A percentile compares a stretch with the other conserved stretches of the same genome.
Conservation (phyloP, 2,113 vertebrate genomes). For the Podarcis raffonei region DNA sequence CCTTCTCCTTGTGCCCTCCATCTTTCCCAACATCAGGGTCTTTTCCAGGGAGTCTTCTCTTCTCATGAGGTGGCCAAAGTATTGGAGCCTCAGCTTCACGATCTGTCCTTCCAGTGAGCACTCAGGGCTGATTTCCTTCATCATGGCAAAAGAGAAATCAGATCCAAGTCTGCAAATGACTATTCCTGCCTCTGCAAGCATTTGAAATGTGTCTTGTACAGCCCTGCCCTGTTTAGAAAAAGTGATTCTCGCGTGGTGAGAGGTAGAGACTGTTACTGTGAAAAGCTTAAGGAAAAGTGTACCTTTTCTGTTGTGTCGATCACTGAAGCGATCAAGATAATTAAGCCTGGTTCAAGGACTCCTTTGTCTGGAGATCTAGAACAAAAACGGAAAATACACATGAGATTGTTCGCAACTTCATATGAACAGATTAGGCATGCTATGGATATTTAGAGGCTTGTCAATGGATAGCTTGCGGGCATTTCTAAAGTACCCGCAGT, state of each 20-base stretch:
- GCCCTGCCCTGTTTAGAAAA: not conserved
- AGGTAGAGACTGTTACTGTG: not conserved
- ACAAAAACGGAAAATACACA: not conserved
- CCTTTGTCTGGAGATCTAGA: not conserved
- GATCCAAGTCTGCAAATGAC: not conserved
- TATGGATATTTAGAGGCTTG: not conserved
- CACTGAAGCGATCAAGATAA: not conserved
- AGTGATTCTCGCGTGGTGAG: not conserved
- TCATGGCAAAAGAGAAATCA: not conserved
- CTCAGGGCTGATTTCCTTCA: too few relatives aligned
- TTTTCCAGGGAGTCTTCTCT: too few relatives aligned
- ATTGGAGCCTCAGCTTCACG: too few relatives aligned
- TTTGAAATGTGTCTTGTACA: too few relatives aligned
- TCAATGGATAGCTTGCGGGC: not conserved
- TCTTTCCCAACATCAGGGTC: too few relatives aligned
- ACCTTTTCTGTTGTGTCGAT: not conserved
- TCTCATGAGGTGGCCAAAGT: too few relatives aligned
- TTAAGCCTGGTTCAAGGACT: not conserved
- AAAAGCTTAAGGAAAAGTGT: not conserved
- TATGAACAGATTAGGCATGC: not conserved
- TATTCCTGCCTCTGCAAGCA: not conserved
- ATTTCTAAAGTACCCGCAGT: not conserved
- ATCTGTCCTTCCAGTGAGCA: too few relatives aligned
- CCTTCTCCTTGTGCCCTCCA: too few relatives aligned
- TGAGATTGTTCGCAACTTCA: not conserved